Evolutionary conservation across 2,888 invertebrate species (phyloP), one percentile per base, ranked within the genome.

Genomic region (Lithophane socia): DNA sequence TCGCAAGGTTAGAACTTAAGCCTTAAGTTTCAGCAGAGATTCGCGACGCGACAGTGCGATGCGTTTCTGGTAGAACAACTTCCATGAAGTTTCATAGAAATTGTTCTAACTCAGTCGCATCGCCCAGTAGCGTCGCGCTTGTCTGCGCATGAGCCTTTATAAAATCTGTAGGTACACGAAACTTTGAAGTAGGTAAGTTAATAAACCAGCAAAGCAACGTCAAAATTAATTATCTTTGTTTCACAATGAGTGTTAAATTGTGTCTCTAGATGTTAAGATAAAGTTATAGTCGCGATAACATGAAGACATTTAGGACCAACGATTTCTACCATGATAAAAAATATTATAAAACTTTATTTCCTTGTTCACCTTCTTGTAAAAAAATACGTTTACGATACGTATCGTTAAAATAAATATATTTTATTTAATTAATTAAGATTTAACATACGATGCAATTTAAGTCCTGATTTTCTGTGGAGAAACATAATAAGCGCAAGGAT

Each of bases 211-310:
- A 37, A 37, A 52, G 49, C n/a, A 66, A 71, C 44, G 5, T 66
- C 49, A 49, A 64, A 49, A 73, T 77, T 68, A 44, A 63, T 77
- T 75, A 79, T 87, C 56, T 75, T 64, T n/a, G 64, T 79, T 77
- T 78, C 64, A 69, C 47, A 76, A 76, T 29, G 16, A 80, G 78
- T 88, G 78, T 71, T 42, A 73, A 81, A 68, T 80, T 29, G 63
- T 37, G 37, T 80, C 47, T 80, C 21, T 75, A 69, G 79, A 88
- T 86, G 21, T 73, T 52, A 54, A 74, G 77, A 84, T 84, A 66
- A 80, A 65, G n/a, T 68, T 73, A 78, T 63, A 61, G 58, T 47
- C 13, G 52, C 24, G 68, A 72, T 79, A 84, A 71, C 52, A 29
- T 3, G 12, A 65, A 42, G 44, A 77, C 73, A 80, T 77, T 80